Conservation (phyloP, 2,797 vertebrate genomes). For the Telmatherina bonti region DNA sequence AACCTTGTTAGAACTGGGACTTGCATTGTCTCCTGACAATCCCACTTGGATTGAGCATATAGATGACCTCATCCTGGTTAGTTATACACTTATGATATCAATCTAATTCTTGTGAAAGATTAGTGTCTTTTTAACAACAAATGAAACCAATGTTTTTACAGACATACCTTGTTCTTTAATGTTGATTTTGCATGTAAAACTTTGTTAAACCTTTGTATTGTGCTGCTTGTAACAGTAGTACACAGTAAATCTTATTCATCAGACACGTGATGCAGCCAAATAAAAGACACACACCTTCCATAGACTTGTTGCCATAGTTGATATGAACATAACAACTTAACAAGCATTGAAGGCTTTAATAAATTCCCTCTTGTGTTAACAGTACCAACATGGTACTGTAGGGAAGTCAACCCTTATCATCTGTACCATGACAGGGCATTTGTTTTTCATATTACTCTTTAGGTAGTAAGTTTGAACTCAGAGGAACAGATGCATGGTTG, state of each 20-base stretch:
- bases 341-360: not conserved
- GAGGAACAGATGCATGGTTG: not conserved
- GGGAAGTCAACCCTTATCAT: not conserved
- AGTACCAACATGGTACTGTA: not conserved
- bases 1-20: not conserved
- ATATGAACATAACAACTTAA: constrained; percentile 20
- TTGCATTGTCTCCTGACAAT: constrained; percentile 3
- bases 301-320: constrained; percentile 8
- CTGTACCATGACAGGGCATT: not conserved
- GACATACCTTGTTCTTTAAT: not conserved
- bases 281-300: not conserved
- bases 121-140: not conserved
- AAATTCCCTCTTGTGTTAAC: not conserved
- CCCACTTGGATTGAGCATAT: not conserved
- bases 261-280: constrained; percentile 1
- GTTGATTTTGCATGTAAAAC: not conserved
- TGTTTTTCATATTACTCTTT: not conserved
- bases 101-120: too few relatives aligned
- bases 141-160: not conserved
- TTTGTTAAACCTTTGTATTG: not conserved
- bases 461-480: not conserved
- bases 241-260: not conserved
- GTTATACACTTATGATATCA: not conserved
- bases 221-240: not conserved
- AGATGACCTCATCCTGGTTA: constrained; percentile 4